phyloP scores from a whole-genome alignment of 1,140 invertebrate genomes.

The Acromyrmex charruanus region DNA sequence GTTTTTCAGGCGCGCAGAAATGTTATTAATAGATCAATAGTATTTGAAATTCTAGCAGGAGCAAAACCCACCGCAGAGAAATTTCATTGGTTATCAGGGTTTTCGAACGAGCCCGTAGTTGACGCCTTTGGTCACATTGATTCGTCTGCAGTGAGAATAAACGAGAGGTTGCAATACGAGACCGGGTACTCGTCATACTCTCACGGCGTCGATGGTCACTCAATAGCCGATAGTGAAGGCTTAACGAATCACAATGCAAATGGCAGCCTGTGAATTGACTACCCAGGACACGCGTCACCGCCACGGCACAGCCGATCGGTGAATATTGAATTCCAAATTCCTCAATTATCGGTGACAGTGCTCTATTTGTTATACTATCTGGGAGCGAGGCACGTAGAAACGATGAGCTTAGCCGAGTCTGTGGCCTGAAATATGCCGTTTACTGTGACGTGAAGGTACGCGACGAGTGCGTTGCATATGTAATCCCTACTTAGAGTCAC shows the following conservation, averaged over 20 bases:
- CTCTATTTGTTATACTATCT: constrained; percentile 85
- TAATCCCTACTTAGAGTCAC: constrained; percentile 85
- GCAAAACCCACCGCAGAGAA: constrained; percentile 57
- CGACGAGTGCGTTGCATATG: constrained; percentile 83
- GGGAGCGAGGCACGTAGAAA: constrained; percentile 82
- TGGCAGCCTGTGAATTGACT: constrained; percentile 69
- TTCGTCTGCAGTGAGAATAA: constrained; percentile 65
- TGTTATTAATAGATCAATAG: constrained; percentile 50
- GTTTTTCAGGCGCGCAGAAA: constrained; percentile 20
- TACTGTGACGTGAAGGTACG: constrained; percentile 85
- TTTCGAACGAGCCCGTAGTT: constrained; percentile 61
- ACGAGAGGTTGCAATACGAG: constrained; percentile 51
- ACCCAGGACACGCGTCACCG: constrained; percentile 74
- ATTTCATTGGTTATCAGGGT: constrained; percentile 55
- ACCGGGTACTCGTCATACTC: constrained; percentile 71
- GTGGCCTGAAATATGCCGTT: constrained; percentile 83
- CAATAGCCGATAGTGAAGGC: constrained; percentile 65
- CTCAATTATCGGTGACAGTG: constrained; percentile 79
- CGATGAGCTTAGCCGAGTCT: constrained; percentile 73
- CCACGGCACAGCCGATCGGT: constrained; percentile 73
- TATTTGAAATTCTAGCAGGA: constrained; percentile 54
- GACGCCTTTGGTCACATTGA: constrained; percentile 64
- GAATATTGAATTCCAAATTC: constrained; percentile 85
- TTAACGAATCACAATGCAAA: constrained; percentile 77
- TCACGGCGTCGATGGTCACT: constrained; percentile 72